Evolutionary conservation across 2,113 vertebrate genomes (phyloP).

Genomic region (Hemicordylus capensis): DNA sequence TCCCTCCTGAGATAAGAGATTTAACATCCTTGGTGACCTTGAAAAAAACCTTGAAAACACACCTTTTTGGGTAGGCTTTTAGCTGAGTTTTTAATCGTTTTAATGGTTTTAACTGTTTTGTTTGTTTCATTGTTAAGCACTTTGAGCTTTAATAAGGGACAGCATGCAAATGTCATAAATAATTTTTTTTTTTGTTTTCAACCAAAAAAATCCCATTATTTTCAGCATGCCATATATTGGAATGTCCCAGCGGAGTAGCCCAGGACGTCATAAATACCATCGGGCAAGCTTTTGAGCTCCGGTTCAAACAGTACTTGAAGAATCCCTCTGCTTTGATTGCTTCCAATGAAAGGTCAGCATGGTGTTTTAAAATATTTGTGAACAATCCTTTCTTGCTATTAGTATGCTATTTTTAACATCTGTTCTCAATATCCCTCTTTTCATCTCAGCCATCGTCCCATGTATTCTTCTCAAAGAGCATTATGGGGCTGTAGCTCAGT

Average conservation of each 20-base stretch:
- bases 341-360: conserved; percentile 82
- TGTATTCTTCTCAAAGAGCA: not conserved
- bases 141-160: too few species aligned
- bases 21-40: too few species aligned
- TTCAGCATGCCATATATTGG: conserved; percentile 91
- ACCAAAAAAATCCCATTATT: conserved; percentile 6
- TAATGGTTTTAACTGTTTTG: too few species aligned
- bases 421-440: not conserved
- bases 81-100: too few species aligned
- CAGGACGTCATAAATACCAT: conserved; percentile 89
- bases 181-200: too few species aligned
- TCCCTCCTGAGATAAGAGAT: too few species aligned
- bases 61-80: too few species aligned
- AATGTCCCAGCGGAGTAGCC: conserved; percentile 84
- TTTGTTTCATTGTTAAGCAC: too few species aligned
- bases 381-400: not conserved
- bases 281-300: conserved; percentile 91
- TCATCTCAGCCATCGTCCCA: not conserved
- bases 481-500: not conserved
- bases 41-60: too few species aligned
- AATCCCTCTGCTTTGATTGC: conserved; percentile 77
- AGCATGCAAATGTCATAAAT: too few species aligned
- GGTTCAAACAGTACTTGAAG: conserved; percentile 89
- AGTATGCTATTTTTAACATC: conserved; percentile 13
- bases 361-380: conserved; percentile 27